Conservation (phyloP, 2,888 invertebrate species). For the Tipula vernalis region DNA sequence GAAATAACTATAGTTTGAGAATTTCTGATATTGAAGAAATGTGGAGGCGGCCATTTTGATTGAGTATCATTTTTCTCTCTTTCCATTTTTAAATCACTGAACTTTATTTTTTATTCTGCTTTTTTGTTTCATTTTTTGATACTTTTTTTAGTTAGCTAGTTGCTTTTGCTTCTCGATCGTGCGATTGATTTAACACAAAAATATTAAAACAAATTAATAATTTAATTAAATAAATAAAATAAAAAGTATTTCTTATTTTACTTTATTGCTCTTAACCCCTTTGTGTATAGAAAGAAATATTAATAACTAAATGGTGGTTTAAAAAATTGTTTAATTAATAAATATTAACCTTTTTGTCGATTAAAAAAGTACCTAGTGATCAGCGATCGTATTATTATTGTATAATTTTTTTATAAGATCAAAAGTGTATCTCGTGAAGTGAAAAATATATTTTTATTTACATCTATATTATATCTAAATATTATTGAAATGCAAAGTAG, state of each 20-base stretch:
- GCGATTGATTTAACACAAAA: neutral
- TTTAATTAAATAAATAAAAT: neutral
- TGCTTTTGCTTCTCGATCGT: slow-evolving; percentile 7
- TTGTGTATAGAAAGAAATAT: neutral
- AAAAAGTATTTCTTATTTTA: neutral
- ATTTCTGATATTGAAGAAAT: neutral
- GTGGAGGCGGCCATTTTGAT: neutral
- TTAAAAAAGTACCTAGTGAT: neutral
- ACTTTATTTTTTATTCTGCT: neutral
- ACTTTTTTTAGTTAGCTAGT: neutral
- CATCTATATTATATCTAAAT: neutral
- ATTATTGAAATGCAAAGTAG: neutral
- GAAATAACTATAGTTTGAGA: neutral
- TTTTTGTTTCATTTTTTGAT: neutral
- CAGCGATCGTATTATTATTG: neutral
- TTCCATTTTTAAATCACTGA: neutral
- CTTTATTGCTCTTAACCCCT: neutral
- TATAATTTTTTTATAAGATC: neutral
- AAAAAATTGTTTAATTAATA: neutral
- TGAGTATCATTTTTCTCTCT: neutral
- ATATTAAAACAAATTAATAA: slow-evolving; percentile 5
- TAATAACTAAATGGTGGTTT: neutral
- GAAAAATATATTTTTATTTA: neutral
- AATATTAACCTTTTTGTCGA: neutral
- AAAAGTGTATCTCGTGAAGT: neutral